Conservation (phyloP, 2,888 invertebrate genomes). For the Heliconius charithonia region DNA sequence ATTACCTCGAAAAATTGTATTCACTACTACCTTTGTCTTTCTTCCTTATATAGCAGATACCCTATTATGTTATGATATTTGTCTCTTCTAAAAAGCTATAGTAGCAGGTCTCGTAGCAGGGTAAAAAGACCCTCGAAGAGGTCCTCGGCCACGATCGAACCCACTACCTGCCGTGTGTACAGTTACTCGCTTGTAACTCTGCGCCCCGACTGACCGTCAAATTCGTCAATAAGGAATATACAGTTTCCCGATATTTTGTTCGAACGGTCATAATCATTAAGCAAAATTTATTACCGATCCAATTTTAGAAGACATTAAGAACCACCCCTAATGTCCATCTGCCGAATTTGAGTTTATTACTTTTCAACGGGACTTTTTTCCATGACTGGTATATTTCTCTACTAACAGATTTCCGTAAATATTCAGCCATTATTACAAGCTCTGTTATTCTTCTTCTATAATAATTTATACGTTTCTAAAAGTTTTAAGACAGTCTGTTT, state of each 20-base stretch:
- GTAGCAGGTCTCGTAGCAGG: too few relatives aligned
- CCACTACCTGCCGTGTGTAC: too few relatives aligned
- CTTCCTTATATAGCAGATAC: too few relatives aligned
- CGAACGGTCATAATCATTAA: slow-evolving; percentile 38
- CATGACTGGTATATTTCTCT: slow-evolving; percentile 1
- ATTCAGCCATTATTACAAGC: not conserved
- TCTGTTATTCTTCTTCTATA: not conserved
- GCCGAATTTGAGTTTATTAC: slow-evolving; percentile 47
- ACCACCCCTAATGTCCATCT: slow-evolving; percentile 59
- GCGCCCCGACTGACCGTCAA: too few relatives aligned
- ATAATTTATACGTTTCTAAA: not conserved
- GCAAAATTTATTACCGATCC: slow-evolving; percentile 39
- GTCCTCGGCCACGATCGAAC: too few relatives aligned
- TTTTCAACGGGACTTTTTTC: slow-evolving; percentile 28
- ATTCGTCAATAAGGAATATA: slow-evolving; percentile 28
- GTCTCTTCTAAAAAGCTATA: too few relatives aligned
- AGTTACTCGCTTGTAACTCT: too few relatives aligned
- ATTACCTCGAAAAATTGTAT: too few relatives aligned
- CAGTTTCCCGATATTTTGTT: slow-evolving; percentile 29
- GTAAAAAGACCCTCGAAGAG: too few relatives aligned
- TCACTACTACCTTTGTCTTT: too few relatives aligned
- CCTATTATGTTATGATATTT: too few relatives aligned
- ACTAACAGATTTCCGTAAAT: not conserved
- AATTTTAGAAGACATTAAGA: slow-evolving; percentile 52
- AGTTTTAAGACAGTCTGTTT: not conserved